Evolutionary conservation across 1,140 invertebrate genomes (phyloP).

Genomic region (Pachypeltis micranthus): DNA sequence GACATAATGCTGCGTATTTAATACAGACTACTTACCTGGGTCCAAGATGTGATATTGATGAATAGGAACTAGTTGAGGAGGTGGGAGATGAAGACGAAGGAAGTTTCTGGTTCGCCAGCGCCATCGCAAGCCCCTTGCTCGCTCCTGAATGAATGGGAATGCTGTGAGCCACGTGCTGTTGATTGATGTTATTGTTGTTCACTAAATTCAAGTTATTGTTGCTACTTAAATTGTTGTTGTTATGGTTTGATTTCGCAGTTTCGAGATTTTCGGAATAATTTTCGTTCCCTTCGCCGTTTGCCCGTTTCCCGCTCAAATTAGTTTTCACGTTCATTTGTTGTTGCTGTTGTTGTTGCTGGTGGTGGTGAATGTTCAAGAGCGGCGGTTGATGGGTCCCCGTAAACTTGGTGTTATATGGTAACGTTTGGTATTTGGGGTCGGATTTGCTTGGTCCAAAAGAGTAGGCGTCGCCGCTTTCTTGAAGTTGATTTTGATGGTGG

Average conservation of each 20-base stretch:
- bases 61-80: slow-evolving; percentile 22
- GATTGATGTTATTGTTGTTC: slow-evolving; percentile 18
- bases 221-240: slow-evolving; percentile 21
- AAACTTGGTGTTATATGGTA: slow-evolving; percentile 59
- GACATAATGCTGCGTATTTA: no score
- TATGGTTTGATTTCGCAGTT: slow-evolving; percentile 17
- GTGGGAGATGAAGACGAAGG: slow-evolving; percentile 16
- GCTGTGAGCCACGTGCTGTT: slow-evolving; percentile 17
- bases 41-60: slow-evolving; percentile 16
- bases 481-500: slow-evolving; percentile 23
- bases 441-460: slow-evolving; percentile 56
- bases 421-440: slow-evolving; percentile 85
- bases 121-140: slow-evolving; percentile 51
- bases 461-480: slow-evolving; percentile 26
- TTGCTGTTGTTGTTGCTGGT: not conserved
- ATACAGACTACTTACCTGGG: not conserved
- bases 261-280: slow-evolving; percentile 14
- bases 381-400: slow-evolving; percentile 21
- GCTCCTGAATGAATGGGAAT: slow-evolving; percentile 3
- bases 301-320: slow-evolving; percentile 12
- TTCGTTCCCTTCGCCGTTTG: slow-evolving; percentile 23
- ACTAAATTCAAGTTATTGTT: slow-evolving; percentile 19
- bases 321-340: not conserved
- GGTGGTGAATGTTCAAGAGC: not conserved
- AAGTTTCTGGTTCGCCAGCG: slow-evolving; percentile 31